Base-by-base conservation (phyloP, 2,888 invertebrate genomes). In the Teinopalpus imperialis region DNA sequence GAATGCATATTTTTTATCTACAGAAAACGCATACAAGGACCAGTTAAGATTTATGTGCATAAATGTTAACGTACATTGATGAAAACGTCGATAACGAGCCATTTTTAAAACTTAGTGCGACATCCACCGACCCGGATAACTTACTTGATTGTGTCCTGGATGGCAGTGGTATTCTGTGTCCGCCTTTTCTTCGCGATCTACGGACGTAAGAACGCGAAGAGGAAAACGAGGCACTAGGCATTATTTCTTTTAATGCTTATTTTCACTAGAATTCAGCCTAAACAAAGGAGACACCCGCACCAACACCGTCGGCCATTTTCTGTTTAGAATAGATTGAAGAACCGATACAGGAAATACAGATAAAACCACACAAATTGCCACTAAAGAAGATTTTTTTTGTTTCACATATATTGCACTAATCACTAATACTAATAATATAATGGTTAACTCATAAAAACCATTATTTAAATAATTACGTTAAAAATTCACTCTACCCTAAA, bases 181-280 rank as follows among this genome's bases (percentile, higher is more conserved):
- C 94, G 81, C 94, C 95, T 94, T 96, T 96, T 91, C 96, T 94
- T 81, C 96, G 93, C 83, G 96, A 96, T 90, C 96, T 93, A 88
- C 96, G 93, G 76, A 95, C 94, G 91, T 95, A 96, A 90, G 95
- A 95, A 91, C 96, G 94, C 89, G 95, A 95, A 89, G 96, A 95
- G 81, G 95, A 95, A 90, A 96, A 96, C 86, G 96, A 96, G 91
- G 96, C 96, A 92, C 96, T 96, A 92, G 96, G 97, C 97, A 97
- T 95, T 90, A 93, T 94, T 89, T 87, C 86, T 88, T 78, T 76
- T 76, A 72, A 61, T 79, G 81, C 83, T 88, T 86, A 88, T 79
- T 81, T 83, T 83, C 87, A 83, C 82, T 80, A 80, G 59, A 90
- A 88, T 85, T 81, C 81, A 83, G 86, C 83, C 92, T 93, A 94